Evolutionary conservation across 2,888 invertebrate species (phyloP).

Genomic region (Taphrorychus bicolor): DNA sequence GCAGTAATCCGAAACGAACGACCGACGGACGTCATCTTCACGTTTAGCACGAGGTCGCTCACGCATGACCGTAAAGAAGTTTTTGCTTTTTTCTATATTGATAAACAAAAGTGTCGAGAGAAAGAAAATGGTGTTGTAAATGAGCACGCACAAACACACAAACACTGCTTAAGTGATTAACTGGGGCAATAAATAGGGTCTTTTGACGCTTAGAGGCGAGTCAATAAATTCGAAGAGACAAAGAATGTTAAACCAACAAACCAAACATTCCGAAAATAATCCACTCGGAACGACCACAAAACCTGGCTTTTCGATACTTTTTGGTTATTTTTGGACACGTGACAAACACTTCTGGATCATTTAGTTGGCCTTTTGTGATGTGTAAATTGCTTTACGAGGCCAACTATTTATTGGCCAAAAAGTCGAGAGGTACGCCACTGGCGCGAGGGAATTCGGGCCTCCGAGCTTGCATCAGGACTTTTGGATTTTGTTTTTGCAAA

Average conservation of each 20-base stretch:
- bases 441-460: not conserved
- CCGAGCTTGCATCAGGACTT: not conserved
- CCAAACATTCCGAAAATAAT: constrained; percentile 36
- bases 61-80: constrained; percentile 15
- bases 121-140: not conserved
- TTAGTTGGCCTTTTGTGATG: not conserved
- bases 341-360: constrained; percentile 6
- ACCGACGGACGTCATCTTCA: constrained; percentile 27
- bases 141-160: not conserved
- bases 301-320: constrained; percentile 25
- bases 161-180: not conserved
- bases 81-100: not conserved
- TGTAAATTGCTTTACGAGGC: not conserved
- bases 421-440: not conserved
- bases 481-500: not conserved
- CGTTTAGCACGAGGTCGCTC: constrained; percentile 23
- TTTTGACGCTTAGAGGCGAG: constrained; percentile 5
- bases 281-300: constrained; percentile 24
- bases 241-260: constrained; percentile 35
- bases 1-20: constrained; percentile 39
- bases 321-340: constrained; percentile 26
- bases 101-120: not conserved
- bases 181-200: not conserved
- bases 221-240: constrained; percentile 31
- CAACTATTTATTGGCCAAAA: not conserved